These are phyloP conservation scores for Leptodactylus fallax DNA, from an alignment of 2,797 vertebrate species.

Conservation along the genomic window DNA sequence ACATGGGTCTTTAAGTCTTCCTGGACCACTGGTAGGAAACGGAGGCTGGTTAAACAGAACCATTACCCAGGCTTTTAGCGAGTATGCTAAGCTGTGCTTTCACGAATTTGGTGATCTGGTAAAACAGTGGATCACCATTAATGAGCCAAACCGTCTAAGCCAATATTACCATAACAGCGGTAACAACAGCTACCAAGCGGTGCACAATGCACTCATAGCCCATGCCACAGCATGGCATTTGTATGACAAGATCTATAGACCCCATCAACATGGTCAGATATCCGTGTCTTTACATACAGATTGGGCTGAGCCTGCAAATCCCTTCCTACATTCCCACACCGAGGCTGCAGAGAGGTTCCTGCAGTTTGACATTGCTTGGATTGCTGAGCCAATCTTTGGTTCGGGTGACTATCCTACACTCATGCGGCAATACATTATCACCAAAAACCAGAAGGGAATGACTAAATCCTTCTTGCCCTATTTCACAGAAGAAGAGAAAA, in stretches of 20 bases:
- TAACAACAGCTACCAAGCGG: slow-evolving; percentile 79
- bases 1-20: slow-evolving; percentile 81
- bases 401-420: slow-evolving; percentile 80
- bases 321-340: slow-evolving; percentile 81
- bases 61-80: slow-evolving; percentile 81
- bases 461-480: slow-evolving; percentile 75
- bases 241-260: slow-evolving; percentile 77
- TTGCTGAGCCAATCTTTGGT: slow-evolving; percentile 88
- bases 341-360: slow-evolving; percentile 84
- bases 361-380: slow-evolving; percentile 89
- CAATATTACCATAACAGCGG: slow-evolving; percentile 77
- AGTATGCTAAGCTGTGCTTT: slow-evolving; percentile 88
- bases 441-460: slow-evolving; percentile 73
- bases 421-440: slow-evolving; percentile 79
- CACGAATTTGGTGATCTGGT: slow-evolving; percentile 86
- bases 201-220: slow-evolving; percentile 88
- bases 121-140: slow-evolving; percentile 92
- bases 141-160: slow-evolving; percentile 89
- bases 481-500: slow-evolving; percentile 81
- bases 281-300: slow-evolving; percentile 92
- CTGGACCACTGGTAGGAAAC: slow-evolving; percentile 74
- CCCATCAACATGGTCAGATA: slow-evolving; percentile 77
- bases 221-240: slow-evolving; percentile 87
- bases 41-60: slow-evolving; percentile 89
- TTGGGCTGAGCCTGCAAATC: slow-evolving; percentile 92